Conservation (phyloP, 2,888 invertebrate genomes). For the Danaus chrysippus region DNA sequence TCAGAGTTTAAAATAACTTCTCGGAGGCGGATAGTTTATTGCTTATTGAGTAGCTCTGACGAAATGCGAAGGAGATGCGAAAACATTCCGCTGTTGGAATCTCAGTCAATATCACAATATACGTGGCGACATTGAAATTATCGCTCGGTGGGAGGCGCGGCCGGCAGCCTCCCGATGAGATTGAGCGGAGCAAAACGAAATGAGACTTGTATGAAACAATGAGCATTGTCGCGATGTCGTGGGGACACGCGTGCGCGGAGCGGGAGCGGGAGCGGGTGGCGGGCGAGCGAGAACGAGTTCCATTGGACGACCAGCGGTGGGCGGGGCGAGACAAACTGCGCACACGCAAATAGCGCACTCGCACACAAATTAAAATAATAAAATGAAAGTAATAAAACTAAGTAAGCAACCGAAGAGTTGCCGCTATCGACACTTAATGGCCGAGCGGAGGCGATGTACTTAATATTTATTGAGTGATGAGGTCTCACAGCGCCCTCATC, state of each 20-base stretch:
- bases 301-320: slow-evolving; percentile 59
- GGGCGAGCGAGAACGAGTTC: slow-evolving; percentile 44
- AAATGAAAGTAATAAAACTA: slow-evolving; percentile 78
- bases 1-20: slow-evolving; percentile 73
- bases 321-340: slow-evolving; percentile 73
- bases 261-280: slow-evolving; percentile 33
- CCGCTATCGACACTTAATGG: slow-evolving; percentile 74
- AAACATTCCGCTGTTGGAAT: slow-evolving; percentile 69
- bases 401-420: slow-evolving; percentile 64
- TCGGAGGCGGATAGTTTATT: slow-evolving; percentile 76
- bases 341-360: slow-evolving; percentile 78
- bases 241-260: slow-evolving; percentile 39
- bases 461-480: slow-evolving; percentile 63
- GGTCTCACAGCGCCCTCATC: slow-evolving; percentile 38
- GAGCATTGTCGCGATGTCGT: slow-evolving; percentile 61
- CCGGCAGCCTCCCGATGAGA: slow-evolving; percentile 47
- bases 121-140: slow-evolving; percentile 75
- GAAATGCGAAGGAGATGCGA: slow-evolving; percentile 70
- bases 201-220: slow-evolving; percentile 74
- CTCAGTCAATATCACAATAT: slow-evolving; percentile 75
- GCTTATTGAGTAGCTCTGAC: slow-evolving; percentile 77
- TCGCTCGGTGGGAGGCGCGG: slow-evolving; percentile 73
- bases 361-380: slow-evolving; percentile 79
- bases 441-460: slow-evolving; percentile 63
- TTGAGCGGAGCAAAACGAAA: slow-evolving; percentile 66